phyloP scores from a whole-genome alignment of 92 coral and sea anemone species.

The Ricordea florida region DNA sequence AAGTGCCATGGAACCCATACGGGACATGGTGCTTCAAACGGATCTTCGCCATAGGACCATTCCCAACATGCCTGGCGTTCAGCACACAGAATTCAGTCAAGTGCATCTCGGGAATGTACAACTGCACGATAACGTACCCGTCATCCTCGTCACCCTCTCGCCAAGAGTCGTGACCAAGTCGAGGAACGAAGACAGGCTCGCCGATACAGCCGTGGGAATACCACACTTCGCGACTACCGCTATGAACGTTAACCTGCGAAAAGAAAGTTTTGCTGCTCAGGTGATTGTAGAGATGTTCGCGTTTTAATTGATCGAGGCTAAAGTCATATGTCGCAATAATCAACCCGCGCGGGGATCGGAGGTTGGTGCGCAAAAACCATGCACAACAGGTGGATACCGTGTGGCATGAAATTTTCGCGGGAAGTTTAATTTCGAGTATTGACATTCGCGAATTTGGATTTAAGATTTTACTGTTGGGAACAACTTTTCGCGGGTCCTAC shows the following conservation, averaged over 20 bases:
- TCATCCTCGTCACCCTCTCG: conserved; percentile 88
- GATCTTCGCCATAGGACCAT: conserved; percentile 78
- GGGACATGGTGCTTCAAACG: conserved; percentile 87
- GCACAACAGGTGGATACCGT: too few species aligned
- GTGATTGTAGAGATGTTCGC: too few species aligned
- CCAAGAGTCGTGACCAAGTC: conserved; percentile 82
- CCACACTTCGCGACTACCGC: conserved; percentile 73
- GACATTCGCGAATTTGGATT: too few species aligned
- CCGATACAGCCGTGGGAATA: conserved; percentile 88
- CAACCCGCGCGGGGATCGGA: too few species aligned
- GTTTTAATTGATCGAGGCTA: too few species aligned
- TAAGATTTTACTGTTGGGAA: too few species aligned
- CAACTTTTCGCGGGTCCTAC: too few species aligned
- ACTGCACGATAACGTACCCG: conserved; percentile 89
- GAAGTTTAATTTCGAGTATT: too few species aligned
- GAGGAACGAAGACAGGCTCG: conserved; percentile 87
- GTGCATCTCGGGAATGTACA: conserved; percentile 81
- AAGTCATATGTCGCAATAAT: too few species aligned
- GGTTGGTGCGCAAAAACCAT: too few species aligned
- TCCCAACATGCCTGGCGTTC: conserved; percentile 85
- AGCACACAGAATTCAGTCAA: conserved; percentile 88
- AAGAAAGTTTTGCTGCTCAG: too few species aligned
- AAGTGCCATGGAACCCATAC: conserved; percentile 90
- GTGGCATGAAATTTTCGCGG: too few species aligned
- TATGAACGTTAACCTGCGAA: conserved; percentile 62